phyloP scores from a whole-genome alignment of 2,113 vertebrate genomes.

The Phoenicopterus ruber region DNA sequence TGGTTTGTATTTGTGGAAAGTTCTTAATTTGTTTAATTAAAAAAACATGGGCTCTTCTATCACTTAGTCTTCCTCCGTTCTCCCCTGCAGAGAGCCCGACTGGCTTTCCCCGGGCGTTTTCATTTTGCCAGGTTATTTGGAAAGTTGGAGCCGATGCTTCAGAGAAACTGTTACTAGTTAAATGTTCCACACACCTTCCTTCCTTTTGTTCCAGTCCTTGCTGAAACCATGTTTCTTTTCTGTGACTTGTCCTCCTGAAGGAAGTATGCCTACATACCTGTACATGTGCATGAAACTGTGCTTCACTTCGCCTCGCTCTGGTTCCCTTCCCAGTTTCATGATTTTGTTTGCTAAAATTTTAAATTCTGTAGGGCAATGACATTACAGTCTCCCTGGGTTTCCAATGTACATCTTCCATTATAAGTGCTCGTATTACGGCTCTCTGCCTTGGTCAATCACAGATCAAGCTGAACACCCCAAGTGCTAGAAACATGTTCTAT shows the following conservation, averaged over 20 bases:
- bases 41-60: background rate
- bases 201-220: background rate
- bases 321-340: background rate
- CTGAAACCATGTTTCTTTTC: background rate
- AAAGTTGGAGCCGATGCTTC: background rate
- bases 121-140: background rate
- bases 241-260: background rate
- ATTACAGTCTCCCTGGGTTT: background rate
- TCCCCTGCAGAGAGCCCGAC: background rate
- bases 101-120: background rate
- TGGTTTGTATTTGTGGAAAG: background rate
- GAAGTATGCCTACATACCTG: background rate
- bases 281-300: background rate
- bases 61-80: background rate
- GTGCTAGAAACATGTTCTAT: background rate
- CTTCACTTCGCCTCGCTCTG: rapidly evolving
- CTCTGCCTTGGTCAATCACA: background rate
- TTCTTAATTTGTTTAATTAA: background rate
- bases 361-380: background rate
- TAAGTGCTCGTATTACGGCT: rapidly evolving
- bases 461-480: background rate
- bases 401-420: background rate
- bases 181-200: background rate
- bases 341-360: background rate
- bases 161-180: background rate